A percentile compares a stretch with the other conserved stretches of the same genome.
These are phyloP conservation scores for Oopsacas minuta DNA, from an alignment of 37 sponge, comb jelly and placozoan species.

Conservation along the genomic window DNA sequence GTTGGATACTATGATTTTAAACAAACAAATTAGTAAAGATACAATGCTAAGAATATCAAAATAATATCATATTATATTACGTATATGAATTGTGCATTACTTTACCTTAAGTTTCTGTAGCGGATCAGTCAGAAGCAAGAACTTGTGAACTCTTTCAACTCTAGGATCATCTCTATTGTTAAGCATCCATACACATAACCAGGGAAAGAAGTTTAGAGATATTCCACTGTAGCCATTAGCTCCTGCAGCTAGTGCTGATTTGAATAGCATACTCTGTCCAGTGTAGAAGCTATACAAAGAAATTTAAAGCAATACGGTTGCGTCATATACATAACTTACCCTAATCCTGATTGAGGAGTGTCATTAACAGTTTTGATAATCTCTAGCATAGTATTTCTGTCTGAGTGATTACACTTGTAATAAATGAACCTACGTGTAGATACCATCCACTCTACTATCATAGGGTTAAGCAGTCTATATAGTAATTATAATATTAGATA, in stretches of 20 bases:
- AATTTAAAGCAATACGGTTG: not conserved
- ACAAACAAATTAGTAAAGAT: not conserved
- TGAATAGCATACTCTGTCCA: slow-evolving; percentile 52
- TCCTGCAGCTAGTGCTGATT: slow-evolving; percentile 41
- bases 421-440: slow-evolving; percentile 53
- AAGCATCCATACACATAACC: slow-evolving; percentile 59
- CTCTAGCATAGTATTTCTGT: slow-evolving; percentile 22
- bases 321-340: slow-evolving; percentile 36
- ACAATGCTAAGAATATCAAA: not conserved
- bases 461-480: slow-evolving; percentile 51
- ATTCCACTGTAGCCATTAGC: slow-evolving; percentile 85
- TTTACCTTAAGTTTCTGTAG: not conserved
- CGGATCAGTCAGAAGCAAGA: slow-evolving; percentile 18
- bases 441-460: slow-evolving; percentile 65
- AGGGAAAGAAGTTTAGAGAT: slow-evolving; percentile 64
- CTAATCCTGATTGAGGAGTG: slow-evolving; percentile 34
- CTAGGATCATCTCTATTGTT: slow-evolving; percentile 10
- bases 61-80: too few relatives aligned
- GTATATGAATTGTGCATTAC: not conserved
- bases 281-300: slow-evolving; percentile 33
- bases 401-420: slow-evolving; percentile 62
- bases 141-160: slow-evolving; percentile 23
- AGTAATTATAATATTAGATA: not conserved
- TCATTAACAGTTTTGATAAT: slow-evolving; percentile 50
- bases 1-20: slow-evolving; percentile 46